Base-by-base conservation (phyloP, 2,797 vertebrate species). In the Urocyon cinereoargenteus region DNA sequence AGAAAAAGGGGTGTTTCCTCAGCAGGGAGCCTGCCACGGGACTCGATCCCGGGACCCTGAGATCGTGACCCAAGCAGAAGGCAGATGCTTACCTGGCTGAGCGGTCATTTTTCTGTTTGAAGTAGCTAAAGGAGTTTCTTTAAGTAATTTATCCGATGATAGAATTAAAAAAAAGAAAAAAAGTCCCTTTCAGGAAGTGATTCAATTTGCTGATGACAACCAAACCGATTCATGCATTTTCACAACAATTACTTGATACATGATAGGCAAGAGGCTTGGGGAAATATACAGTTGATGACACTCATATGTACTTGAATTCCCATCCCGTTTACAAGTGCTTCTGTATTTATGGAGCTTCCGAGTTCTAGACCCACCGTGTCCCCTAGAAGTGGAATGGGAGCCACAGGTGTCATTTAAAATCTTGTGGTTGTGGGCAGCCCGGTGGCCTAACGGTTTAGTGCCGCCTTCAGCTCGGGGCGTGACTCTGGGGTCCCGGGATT, bases 11-110 rank as follows among this genome's bases (percentile, higher is more conserved):
- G 40, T 7, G 40, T 7, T 45, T 45, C 40, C 40, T 8, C 40
- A 45, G 8, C n/a, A 34, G n/a, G 18, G 19, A 34, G 66, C 18
- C n/a, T 0, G 4, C 2, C 0, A 0, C 0, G 8, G 64, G 64
- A 4, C n/a, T 68, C n/a, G 0, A 68, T 68, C n/a, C 66, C n/a
- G 21, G n/a, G 18, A 68, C n/a, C 66, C n/a, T 11, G n/a, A 2
- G 34, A 21, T 34, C 18, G 11, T 34, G n/a, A 21, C 66, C 66
- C 11, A 18, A 36, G 66, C 18, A 2, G 9, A 68, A 68, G 66
- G 66, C n/a, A 68, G 66, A 68, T 2, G n/a, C 18, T 68, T 34
- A 19, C 34, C n/a, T 6, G 2, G 28, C 10, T 19, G 66, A 68
- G n/a, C 28, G 4, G 57, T 62, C 22, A 22, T 24, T 66, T 12